A percentile compares a stretch with the other conserved stretches of the same genome.
Conservation (phyloP, 2,797 vertebrate genomes). For the Myotis pilosus region DNA sequence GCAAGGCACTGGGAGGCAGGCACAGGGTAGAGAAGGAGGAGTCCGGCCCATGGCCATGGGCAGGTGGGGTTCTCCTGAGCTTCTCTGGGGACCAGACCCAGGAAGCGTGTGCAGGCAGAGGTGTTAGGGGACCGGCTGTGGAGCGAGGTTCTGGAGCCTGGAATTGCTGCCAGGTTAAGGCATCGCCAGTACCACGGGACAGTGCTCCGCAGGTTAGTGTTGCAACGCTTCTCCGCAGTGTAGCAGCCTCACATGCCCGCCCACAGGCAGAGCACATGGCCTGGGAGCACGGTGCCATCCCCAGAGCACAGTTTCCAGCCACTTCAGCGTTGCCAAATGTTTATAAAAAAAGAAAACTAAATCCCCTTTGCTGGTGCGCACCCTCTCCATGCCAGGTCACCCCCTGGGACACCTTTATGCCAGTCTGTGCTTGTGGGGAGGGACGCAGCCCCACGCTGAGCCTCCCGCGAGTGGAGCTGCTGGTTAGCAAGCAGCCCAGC, state of each 20-base stretch:
- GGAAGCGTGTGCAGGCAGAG: fast-evolving
- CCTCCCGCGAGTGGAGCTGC: not conserved
- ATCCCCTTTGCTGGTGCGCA: too few species aligned
- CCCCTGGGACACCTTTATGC: too few species aligned
- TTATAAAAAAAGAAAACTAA: not conserved
- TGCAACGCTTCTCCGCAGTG: not conserved
- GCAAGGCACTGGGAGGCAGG: not conserved
- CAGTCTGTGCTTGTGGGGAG: not conserved
- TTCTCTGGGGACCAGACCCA: not conserved
- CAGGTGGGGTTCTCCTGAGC: not conserved
- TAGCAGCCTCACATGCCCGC: not conserved
- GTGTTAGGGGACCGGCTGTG: fast-evolving
- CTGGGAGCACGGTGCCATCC: not conserved
- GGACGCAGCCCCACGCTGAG: not conserved
- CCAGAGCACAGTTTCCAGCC: not conserved
- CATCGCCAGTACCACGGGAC: not conserved
- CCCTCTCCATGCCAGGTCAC: not conserved
- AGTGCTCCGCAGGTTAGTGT: not conserved
- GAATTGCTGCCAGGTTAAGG: not conserved
- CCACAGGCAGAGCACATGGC: not conserved
- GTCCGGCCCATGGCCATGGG: not conserved
- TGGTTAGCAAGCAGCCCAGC: not conserved
- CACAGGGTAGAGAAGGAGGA: not conserved
- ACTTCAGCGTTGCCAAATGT: not conserved
- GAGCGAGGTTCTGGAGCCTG: not conserved